Evolutionary conservation across 1,140 invertebrate genomes (phyloP), one percentile per base, ranked within the genome.

Genomic region (Drosophila lacteicornis): DNA sequence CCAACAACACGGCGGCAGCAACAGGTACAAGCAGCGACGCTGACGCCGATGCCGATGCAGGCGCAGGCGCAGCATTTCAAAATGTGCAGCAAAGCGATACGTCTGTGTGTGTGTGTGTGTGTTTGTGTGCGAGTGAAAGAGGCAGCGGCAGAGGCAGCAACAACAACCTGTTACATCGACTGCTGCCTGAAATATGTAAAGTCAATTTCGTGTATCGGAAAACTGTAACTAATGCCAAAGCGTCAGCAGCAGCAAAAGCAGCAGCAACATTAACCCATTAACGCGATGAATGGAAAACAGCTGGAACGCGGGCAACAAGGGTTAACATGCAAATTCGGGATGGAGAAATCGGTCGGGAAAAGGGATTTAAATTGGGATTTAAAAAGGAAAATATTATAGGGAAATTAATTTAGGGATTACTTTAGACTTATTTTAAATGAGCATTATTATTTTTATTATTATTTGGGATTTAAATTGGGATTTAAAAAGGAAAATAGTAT

Each of bases 141-240:
- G 59, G 46, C 50, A 46, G 33, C 22, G 62, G 62, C 62, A 66
- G 76, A 66, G 61, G 33, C 36, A 53, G 68, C 61, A 59, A 55
- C 40, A 58, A 75, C 83, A 88, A 90, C 81, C 85, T 87, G 84
- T 87, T 87, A 76, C 83, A 66, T 70, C 59, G 82, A 42, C 59
- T 60, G 79, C 69, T 75, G 78, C 78, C 67, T 78, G 68, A 90
- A 90, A 88, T 91, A 84, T 88, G 84, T 87, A 80, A 88, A 87
- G 85, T 88, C 77, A 80, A 80, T 83, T 78, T 88, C 50, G 80
- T 78, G 75, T 87, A 87, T 82, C 83, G 83, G 73, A 87, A 87
- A 82, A 79, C 66, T 86, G 79, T 86, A 82, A 86, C 82, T 86
- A 87, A 86, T 87, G 83, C 82, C 70, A 85, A 79, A 80, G 74